Base-by-base conservation (phyloP, 2,797 vertebrate species). In the Danio kyathit region DNA sequence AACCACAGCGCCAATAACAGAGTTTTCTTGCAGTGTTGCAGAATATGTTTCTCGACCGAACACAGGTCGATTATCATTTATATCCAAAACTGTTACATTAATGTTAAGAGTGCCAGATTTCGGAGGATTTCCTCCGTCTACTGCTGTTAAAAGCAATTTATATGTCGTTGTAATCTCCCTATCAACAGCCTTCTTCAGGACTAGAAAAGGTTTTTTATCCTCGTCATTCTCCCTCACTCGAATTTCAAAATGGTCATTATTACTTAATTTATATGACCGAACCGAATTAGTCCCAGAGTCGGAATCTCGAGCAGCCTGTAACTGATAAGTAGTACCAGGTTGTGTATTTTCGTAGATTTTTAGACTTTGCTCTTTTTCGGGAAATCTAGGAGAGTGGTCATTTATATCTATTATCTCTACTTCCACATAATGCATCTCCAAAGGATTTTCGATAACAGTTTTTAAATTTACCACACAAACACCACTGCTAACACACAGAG, bases 351-450 rank as follows among this genome's bases (percentile, higher is more conserved):
- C 94, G 0, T 0, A 14, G 49, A 96, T 93, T 54, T 91, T 13
- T 64, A 95, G 54, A 12, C 6, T 80, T 51, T 92, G 88, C 14
- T 92, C 88, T 1, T 29, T 84, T 7, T 89, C 82, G 0, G 86
- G 57, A 78, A 95, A 96, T 12, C 54, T 64, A 0, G 95, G 95
- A 0, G 89, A 52, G 10, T 96, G 91, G 29, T 29, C 29, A 3
- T 29, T 29, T 29, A 29, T 29, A 29, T 29, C 29, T 29, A 29
- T 29, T 1, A 96, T 92, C 82, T 95, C 94, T 29, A 95, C 88
- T 8, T 88, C 88, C 12, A 94, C 90, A 0, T 95, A 90, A 73
- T 95, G 93, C 3, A 96, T 89, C 83, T 94, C 93, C 43, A 95
- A 81, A 3, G 95, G 95, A 1, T 90, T 89, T 79, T 96, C 93